Percentiles rank a stretch among this genome's conserved stretches.
Evolutionary conservation across 2,888 invertebrate species (phyloP).

Genomic region (Cosmorhoe ocellata): DNA sequence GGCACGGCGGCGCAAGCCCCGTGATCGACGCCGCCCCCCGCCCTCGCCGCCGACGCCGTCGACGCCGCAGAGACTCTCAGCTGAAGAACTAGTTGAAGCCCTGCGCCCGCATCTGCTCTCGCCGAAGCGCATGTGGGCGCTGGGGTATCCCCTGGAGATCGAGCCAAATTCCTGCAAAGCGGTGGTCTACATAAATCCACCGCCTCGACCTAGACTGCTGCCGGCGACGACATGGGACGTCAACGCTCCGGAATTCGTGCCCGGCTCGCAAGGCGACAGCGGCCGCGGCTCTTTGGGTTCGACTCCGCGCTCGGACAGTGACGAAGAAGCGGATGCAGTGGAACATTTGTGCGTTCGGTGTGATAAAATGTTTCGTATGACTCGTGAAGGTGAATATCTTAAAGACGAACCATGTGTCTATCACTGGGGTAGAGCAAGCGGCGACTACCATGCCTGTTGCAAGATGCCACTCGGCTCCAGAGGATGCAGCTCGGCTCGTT

Average conservation of each 20-base stretch:
- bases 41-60: slow-evolving; percentile 74
- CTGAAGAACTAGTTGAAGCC: slow-evolving; percentile 80
- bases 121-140: slow-evolving; percentile 83
- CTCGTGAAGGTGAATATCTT: slow-evolving; percentile 87
- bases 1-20: slow-evolving; percentile 68
- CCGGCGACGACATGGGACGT: slow-evolving; percentile 80
- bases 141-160: slow-evolving; percentile 88
- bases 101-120: slow-evolving; percentile 85
- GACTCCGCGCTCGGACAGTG: slow-evolving; percentile 80
- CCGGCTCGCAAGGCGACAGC: slow-evolving; percentile 80
- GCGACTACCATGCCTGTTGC: slow-evolving; percentile 86
- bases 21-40: slow-evolving; percentile 69
- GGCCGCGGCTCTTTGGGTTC: slow-evolving; percentile 81
- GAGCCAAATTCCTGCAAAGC: slow-evolving; percentile 83
- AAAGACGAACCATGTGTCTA: slow-evolving; percentile 89
- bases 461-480: slow-evolving; percentile 67
- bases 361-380: slow-evolving; percentile 86
- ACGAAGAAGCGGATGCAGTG: slow-evolving; percentile 80
- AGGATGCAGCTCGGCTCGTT: slow-evolving; percentile 85
- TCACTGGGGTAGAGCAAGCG: slow-evolving; percentile 93
- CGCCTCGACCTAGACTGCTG: slow-evolving; percentile 69
- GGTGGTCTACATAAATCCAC: slow-evolving; percentile 83
- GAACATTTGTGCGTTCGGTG: slow-evolving; percentile 88
- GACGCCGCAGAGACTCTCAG: slow-evolving; percentile 79
- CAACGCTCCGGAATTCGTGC: slow-evolving; percentile 87